Base-by-base conservation (phyloP, 1,140 invertebrate species). In the Daktulosphaira vitifoliae region DNA sequence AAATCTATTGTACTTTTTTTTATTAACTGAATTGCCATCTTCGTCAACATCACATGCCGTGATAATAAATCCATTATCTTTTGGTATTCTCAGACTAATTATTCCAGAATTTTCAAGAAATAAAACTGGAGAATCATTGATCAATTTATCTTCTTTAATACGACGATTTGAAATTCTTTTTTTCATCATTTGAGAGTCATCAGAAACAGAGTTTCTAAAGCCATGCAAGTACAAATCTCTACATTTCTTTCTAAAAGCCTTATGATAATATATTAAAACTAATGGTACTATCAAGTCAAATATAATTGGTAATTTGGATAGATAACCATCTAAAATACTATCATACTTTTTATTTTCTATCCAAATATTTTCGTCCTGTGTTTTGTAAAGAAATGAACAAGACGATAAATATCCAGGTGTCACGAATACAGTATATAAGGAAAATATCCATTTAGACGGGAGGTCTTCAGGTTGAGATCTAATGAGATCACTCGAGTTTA, bases 221-320 rank as follows among this genome's bases (percentile, higher is more conserved):
- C 56, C 56, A 7, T 62, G 56, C 7, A 62, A 48, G 16, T 62
- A 62, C 2, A 62, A 23, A 3, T 62, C 56, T 16, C 56, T 25
- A 5, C 56, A 62, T 46, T 62, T 62, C 38, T 62, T 62, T 5
- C 56, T n/a, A 11, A 48, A 62, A n/a, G 15, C 56, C 18, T 62
- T 62, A 4, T 62, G 56, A 8, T 46, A 48, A 16, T 62, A 46
- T 16, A 62, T 33, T 9, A 62, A 9, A 1, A 62, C 18, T 3
- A 62, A n/a, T 11, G 56, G 56, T 1, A 62, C 56, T 15, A 62
- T n/a, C n/a, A 48, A n/a, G 8, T 62, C 56, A n/a, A 62, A 62
- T 2, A 62, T 0, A 15, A 62, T 33, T 3, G 56, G 25, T 16
- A 62, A 9, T 33, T 33, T 25, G 5, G 39, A 62, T 4, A 62